Percentiles rank a stretch among this genome's conserved stretches.
Evolutionary conservation across 2,888 invertebrate genomes (phyloP).

Genomic region (Stramonita haemastoma): DNA sequence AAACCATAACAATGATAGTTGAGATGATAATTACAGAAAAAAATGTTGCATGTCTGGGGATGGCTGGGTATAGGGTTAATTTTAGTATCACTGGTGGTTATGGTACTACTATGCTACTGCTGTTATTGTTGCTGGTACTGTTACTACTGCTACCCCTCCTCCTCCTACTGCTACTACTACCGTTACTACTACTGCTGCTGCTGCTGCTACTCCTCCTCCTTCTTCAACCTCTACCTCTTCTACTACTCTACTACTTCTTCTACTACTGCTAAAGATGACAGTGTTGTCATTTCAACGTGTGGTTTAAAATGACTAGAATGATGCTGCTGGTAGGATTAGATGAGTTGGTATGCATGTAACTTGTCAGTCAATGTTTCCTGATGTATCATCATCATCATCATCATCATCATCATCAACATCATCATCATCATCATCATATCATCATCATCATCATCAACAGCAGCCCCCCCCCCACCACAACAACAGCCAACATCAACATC

Average conservation of each 20-base stretch:
- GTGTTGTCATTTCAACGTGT: no score
- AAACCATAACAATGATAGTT: no score
- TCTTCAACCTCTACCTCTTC: not conserved
- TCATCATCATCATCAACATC: not conserved
- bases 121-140: not conserved
- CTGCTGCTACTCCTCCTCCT: not conserved
- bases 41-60: no score
- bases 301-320: no score
- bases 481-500: not conserved
- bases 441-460: not conserved
- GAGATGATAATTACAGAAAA: no score
- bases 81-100: not conserved
- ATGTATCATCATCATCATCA: not conserved
- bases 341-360: no score
- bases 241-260: not conserved
- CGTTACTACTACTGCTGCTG: not conserved
- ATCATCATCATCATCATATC: conserved; percentile 6
- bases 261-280: not conserved
- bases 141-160: not conserved
- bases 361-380: no score
- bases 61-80: no score
- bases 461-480: not conserved
- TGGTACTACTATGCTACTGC: not conserved
- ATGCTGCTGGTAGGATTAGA: no score
- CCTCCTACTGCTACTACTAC: not conserved